Base-by-base conservation (phyloP, 2,113 vertebrate species). In the Oreamnos americanus region DNA sequence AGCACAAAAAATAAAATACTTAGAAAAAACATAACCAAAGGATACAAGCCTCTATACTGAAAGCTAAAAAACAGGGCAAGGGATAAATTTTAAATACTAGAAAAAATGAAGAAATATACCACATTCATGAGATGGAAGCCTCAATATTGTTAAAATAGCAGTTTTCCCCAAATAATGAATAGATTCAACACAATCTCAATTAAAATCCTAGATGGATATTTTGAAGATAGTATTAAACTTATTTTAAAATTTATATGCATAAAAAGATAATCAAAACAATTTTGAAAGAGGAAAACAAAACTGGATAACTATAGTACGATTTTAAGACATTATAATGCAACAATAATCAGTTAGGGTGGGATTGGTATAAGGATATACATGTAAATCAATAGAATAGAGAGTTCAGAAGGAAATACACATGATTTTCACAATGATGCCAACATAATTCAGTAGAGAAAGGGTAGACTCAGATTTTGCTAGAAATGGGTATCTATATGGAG, bases 1-100 rank as follows among this genome's bases (percentile, higher is more conserved):
- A 92, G 16, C 9, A 90, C 64, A 94, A 95, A 96, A 93, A 93
- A 91, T 67, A 96, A 82, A 90, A 79, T 43, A 67, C 13, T 87
- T 71, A 39, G 79, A 84, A 92, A 97, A 97, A 96, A 25, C 33
- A 76, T 96, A 95, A 84, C 0, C 25, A 90, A 97, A 96, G 71
- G 78, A 88, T 83, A 51, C 1, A 94, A 28, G 64, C 19, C 17
- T 91, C 57, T 85, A 90, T 25, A 45, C 5, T 58, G 21, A 97
- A 85, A 87, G 26, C 43, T 71, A 92, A 58, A 81, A 55, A 10
- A 79, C 1, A 71, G 4, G n/a, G 26, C 90, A 86, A 76, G 4
- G 19, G n/a, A 88, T 85, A 74, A 5, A 49, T 51, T 49, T 88
- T 57, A 93, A 81, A 62, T 7, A 88, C 4, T 5, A 49, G 43